phyloP scores from a whole-genome alignment of 2,797 vertebrate genomes.

The Ctenosaura bakeri region DNA sequence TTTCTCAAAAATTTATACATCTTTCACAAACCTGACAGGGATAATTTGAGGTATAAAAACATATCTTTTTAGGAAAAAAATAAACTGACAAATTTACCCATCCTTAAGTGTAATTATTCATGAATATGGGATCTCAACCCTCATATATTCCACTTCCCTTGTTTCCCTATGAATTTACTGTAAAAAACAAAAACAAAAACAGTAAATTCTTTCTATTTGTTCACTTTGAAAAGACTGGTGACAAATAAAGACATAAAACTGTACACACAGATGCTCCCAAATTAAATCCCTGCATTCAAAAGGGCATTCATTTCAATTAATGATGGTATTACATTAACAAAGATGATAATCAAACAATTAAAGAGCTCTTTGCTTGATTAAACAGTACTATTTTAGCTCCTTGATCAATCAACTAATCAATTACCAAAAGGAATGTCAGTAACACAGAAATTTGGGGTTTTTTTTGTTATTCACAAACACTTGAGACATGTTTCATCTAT shows the following conservation, averaged over 20 bases:
- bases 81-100: no score
- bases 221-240: no score
- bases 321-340: conserved; percentile 10
- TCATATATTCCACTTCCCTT: no score
- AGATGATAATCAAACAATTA: background rate
- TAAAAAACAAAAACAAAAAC: no score
- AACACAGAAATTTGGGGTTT: background rate
- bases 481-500: background rate
- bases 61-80: no score
- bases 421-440: background rate
- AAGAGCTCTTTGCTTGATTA: background rate
- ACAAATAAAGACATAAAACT: background rate
- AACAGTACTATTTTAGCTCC: conserved; percentile 2
- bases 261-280: background rate
- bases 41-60: no score
- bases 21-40: no score
- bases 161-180: no score
- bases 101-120: no score
- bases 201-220: no score
- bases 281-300: background rate
- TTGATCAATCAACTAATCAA: conserved; percentile 4
- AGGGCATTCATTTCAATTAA: background rate
- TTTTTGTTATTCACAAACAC: background rate
- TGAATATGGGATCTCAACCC: no score
- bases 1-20: no score